Percentiles rank a stretch among this genome's conserved stretches.
Evolutionary conservation across 2,113 vertebrate species (phyloP).

Genomic region (Cyprinodon variegatus): DNA sequence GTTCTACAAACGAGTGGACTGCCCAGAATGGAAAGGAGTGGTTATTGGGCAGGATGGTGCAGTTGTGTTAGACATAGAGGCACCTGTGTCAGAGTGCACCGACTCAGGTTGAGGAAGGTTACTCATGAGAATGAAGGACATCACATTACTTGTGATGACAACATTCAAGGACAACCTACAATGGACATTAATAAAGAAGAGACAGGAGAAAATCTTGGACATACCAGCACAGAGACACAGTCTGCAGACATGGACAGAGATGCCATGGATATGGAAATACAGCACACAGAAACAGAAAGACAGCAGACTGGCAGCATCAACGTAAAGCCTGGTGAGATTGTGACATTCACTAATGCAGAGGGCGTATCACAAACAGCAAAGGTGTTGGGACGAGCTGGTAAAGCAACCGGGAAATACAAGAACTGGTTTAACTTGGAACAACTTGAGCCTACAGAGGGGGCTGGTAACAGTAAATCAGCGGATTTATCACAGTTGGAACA

Average conservation of each 20-base stretch:
- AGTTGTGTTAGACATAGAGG: slow-evolving; percentile 14
- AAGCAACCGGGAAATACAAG: too few species aligned
- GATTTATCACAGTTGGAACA: not conserved
- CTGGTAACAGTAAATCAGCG: not conserved
- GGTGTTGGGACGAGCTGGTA: not conserved
- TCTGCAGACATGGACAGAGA: too few species aligned
- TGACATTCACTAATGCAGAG: not conserved
- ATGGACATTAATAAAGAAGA: not conserved
- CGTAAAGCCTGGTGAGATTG: not conserved
- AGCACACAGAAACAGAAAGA: not conserved
- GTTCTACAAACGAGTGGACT: not conserved
- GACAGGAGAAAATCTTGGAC: too few species aligned
- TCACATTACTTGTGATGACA: not conserved
- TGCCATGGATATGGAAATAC: too few species aligned
- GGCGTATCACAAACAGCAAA: not conserved
- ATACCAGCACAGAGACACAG: too few species aligned
- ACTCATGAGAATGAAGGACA: not conserved
- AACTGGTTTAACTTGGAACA: not conserved
- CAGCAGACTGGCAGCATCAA: not conserved
- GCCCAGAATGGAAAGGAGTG: slow-evolving; percentile 22
- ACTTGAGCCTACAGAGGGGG: not conserved
- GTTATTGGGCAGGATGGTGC: slow-evolving; percentile 45
- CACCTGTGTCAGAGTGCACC: not conserved
- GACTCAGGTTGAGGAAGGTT: not conserved
- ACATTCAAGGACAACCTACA: not conserved